phyloP scores from a whole-genome alignment of 2,113 vertebrate genomes.

The Upupa epops region DNA sequence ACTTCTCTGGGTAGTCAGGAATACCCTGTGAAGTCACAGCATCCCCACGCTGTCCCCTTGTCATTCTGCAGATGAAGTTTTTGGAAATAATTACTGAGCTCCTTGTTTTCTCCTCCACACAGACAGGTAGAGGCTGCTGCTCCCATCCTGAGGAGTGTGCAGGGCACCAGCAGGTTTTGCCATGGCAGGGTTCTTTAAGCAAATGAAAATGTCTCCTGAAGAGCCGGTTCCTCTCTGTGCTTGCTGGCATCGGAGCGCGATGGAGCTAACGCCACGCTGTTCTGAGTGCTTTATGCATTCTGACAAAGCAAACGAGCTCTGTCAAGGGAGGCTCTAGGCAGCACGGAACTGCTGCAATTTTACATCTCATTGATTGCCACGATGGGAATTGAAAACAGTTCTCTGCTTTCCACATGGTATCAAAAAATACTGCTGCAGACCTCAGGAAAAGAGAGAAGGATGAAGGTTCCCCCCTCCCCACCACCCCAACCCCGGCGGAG shows the following conservation, averaged over 20 bases:
- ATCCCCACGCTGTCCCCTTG: not conserved
- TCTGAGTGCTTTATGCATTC: slow-evolving; percentile 62
- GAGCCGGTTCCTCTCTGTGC: slow-evolving; percentile 36
- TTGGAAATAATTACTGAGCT: not conserved
- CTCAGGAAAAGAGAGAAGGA: not conserved
- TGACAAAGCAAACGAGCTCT: slow-evolving; percentile 67
- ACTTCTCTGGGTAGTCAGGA: not conserved
- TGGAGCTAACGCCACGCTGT: slow-evolving; percentile 45
- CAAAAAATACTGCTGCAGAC: slow-evolving; percentile 11
- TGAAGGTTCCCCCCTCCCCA: not conserved
- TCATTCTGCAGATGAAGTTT: too few species aligned
- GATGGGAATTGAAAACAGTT: slow-evolving; percentile 42
- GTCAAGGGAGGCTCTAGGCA: slow-evolving; percentile 64
- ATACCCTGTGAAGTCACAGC: not conserved
- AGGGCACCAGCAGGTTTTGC: not conserved
- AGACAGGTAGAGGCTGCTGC: not conserved
- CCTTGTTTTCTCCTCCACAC: not conserved
- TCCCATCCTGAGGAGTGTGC: not conserved
- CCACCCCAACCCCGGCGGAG: not conserved
- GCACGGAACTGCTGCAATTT: slow-evolving; percentile 68
- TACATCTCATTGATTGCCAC: slow-evolving; percentile 72
- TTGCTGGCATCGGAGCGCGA: slow-evolving; percentile 30
- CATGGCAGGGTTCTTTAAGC: slow-evolving; percentile 15
- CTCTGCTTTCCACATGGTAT: slow-evolving; percentile 2
- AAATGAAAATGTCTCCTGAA: slow-evolving; percentile 49